Conservation (phyloP, 2,797 vertebrate genomes). For the Dryobates pubescens region DNA sequence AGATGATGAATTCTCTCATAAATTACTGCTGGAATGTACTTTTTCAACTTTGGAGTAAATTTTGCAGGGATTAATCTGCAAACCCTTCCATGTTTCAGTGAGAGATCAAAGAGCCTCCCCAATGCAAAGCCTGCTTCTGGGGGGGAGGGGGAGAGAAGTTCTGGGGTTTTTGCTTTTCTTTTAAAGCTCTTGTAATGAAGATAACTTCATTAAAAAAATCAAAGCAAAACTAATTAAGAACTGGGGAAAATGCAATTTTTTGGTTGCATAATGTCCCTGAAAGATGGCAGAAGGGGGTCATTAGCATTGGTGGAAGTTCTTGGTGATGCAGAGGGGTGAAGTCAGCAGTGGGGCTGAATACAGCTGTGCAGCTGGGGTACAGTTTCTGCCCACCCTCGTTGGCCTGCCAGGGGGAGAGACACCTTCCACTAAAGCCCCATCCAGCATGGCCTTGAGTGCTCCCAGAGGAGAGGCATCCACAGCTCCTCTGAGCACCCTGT, state of each 20-base stretch:
- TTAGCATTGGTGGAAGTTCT: background rate
- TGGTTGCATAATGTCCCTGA: background rate
- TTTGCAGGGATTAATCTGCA: conserved; percentile 48
- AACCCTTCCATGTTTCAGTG: conserved; percentile 17
- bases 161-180: background rate
- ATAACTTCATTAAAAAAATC: conserved; percentile 57
- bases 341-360: background rate
- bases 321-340: background rate
- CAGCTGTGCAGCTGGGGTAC: background rate
- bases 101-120: conserved; percentile 67
- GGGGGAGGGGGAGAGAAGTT: background rate
- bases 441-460: background rate
- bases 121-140: conserved; percentile 39
- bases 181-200: conserved; percentile 28
- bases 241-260: conserved; percentile 13
- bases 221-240: conserved; percentile 60
- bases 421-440: no score
- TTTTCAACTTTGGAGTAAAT: conserved; percentile 25
- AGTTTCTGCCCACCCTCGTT: background rate
- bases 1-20: background rate
- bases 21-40: conserved; percentile 9
- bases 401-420: background rate
- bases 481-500: background rate
- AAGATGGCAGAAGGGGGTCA: background rate
- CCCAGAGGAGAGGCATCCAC: background rate